Percentiles rank a stretch among this genome's conserved stretches.
These are phyloP conservation scores for Suricata suricatta DNA, from an alignment of 2,113 vertebrate genomes.

Conservation along the genomic window DNA sequence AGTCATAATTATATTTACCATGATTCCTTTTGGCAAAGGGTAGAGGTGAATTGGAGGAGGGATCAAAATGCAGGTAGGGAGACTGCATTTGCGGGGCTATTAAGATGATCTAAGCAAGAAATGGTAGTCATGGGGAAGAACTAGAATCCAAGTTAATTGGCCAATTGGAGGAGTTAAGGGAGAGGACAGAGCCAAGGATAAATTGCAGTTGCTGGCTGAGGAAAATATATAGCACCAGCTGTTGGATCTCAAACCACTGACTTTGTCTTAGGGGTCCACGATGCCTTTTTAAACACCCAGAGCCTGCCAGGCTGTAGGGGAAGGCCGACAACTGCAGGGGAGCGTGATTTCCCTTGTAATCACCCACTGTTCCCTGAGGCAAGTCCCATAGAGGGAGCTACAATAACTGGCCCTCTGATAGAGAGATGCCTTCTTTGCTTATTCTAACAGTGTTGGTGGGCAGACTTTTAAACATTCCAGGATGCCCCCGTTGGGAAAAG, in stretches of 20 bases:
- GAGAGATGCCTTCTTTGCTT: background rate
- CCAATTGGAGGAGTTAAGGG: background rate
- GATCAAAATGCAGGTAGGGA: background rate
- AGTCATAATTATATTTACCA: background rate
- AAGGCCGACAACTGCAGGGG: background rate
- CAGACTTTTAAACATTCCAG: background rate
- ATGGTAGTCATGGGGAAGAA: background rate
- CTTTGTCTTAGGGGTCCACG: background rate
- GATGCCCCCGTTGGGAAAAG: background rate
- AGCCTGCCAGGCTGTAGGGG: background rate
- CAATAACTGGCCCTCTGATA: background rate
- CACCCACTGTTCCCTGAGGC: background rate
- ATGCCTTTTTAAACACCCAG: background rate
- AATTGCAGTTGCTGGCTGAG: background rate
- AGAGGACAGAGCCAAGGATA: background rate
- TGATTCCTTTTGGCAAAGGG: background rate
- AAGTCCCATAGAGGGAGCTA: background rate
- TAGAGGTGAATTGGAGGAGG: background rate
- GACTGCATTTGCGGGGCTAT: background rate
- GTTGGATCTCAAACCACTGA: background rate
- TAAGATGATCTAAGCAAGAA: background rate
- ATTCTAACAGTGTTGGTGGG: background rate
- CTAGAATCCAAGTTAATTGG: background rate
- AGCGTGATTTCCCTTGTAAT: background rate
- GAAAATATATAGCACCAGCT: background rate